Base-by-base conservation (phyloP, 2,888 invertebrate species). In the Agrotis ipsilon region DNA sequence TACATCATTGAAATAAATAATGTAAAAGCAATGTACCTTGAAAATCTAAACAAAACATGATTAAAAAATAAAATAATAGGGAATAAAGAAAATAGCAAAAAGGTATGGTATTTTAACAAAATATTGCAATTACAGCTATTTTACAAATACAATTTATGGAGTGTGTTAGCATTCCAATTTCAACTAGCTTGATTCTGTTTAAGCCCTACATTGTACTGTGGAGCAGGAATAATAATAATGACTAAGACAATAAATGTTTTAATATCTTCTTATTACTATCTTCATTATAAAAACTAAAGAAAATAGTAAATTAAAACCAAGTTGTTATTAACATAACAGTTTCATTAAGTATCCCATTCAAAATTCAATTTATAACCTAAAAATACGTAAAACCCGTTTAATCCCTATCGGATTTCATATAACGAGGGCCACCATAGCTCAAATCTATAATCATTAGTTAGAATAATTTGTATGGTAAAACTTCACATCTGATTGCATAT, bases 381-480 rank as follows among this genome's bases (percentile, higher is more conserved):
- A 85, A 87, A 67, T 72, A 70, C 59, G 66, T 72, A 65, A 67
- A 67, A 85, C 80, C 74, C 82, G 82, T 86, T 88, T 83, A 74
- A 88, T 87, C 85, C 89, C 87, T 91, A 92, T 92, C 86, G 86
- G 79, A 91, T 92, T 92, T 90, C 92, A 89, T 88, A 86, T 84
- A 73, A 83, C 68, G 72, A 79, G 79, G 87, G 78, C 87, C 87
- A 89, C 91, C 88, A 88, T 90, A 87, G 83, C 77, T 90, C 88
- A 89, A 82, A 78, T 55, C 61, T 73, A 90, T 90, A 84, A 89
- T 86, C 87, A 89, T 91, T 88, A 88, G 80, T 89, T 87, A 83
- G 75, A 86, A 88, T 89, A 84, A 93, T 93, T 93, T 92, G 90
- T 93, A 92, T 93, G 93, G 75, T 90, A 91, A 39, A 84, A 82